These are phyloP conservation scores for Nasua narica DNA, from an alignment of 2,797 vertebrate genomes.

Conservation along the genomic window DNA sequence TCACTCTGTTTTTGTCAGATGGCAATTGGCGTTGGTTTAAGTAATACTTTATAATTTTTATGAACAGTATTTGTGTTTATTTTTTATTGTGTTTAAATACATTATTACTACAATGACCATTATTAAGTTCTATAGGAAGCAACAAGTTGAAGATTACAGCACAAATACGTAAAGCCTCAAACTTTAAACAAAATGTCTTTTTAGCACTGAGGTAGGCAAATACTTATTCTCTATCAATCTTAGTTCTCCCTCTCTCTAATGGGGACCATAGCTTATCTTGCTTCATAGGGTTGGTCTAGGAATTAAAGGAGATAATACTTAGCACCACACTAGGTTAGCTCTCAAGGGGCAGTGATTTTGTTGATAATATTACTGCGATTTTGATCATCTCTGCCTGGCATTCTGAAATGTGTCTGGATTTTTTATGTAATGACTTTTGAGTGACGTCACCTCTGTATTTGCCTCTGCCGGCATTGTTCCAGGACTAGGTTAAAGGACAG, in stretches of 20 bases:
- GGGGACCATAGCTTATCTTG: background rate
- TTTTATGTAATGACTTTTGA: background rate
- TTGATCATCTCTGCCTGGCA: background rate
- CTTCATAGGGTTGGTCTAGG: background rate
- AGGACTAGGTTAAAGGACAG: background rate
- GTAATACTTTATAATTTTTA: background rate
- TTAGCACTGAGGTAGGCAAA: background rate
- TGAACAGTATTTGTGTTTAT: background rate
- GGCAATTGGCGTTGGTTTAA: background rate
- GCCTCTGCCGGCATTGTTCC: background rate
- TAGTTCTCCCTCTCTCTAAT: background rate
- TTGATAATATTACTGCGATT: background rate
- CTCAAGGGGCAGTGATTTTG: background rate
- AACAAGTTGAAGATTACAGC: background rate
- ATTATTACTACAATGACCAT: background rate
- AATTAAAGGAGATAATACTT: background rate
- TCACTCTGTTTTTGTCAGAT: background rate
- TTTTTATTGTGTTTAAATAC: background rate
- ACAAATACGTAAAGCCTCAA: background rate
- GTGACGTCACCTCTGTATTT: background rate
- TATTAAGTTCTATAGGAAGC: background rate
- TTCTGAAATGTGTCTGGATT: background rate
- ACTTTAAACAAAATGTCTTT: background rate
- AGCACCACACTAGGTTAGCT: background rate
- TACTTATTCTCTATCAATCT: background rate